phyloP scores from a whole-genome alignment of 2,888 invertebrate genomes.

The Tipula vernalis region DNA sequence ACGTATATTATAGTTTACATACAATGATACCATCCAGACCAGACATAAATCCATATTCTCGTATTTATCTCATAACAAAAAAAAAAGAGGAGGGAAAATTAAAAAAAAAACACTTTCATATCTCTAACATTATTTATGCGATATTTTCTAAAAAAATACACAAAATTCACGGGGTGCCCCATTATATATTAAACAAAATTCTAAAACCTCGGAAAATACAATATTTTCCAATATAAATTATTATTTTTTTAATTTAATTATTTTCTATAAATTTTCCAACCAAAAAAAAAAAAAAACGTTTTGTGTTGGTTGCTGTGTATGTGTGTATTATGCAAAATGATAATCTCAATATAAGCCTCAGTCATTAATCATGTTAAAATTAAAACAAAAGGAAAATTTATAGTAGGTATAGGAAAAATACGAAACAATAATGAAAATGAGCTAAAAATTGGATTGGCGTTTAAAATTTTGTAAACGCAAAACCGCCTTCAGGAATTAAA shows the following conservation, averaged over 20 bases:
- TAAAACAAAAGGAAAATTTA: background rate
- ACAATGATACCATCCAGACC: background rate
- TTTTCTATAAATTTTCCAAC: background rate
- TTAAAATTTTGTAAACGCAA: background rate
- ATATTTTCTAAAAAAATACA: background rate
- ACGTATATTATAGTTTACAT: background rate
- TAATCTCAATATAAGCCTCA: background rate
- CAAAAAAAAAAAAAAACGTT: background rate
- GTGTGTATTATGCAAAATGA: background rate
- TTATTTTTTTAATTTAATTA: background rate
- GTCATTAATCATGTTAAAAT: background rate
- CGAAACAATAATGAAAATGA: background rate
- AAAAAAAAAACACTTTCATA: background rate
- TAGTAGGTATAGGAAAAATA: background rate
- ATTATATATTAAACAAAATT: background rate
- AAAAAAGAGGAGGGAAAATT: background rate
- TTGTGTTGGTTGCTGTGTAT: background rate
- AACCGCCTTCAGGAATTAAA: background rate
- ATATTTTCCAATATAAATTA: background rate
- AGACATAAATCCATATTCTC: background rate
- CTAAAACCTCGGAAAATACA: background rate
- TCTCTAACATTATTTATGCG: background rate
- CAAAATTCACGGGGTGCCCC: background rate
- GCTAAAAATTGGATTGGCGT: background rate
- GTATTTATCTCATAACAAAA: background rate